These are phyloP conservation scores for Willisornis vidua DNA, from an alignment of 2,113 vertebrate genomes.

Conservation along the genomic window DNA sequence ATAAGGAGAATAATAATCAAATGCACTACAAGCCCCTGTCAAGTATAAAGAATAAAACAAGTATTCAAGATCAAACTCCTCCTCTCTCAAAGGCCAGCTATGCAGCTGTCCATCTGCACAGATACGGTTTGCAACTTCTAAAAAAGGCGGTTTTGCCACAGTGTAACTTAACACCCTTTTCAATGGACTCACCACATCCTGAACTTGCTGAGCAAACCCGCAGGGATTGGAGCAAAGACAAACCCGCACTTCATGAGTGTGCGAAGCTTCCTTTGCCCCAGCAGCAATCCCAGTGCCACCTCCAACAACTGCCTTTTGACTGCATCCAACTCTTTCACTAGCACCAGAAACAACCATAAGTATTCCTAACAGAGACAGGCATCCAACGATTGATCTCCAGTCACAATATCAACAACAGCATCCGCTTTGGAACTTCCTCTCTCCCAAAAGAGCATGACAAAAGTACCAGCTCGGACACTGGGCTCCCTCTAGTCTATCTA, in stretches of 20 bases:
- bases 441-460: background rate
- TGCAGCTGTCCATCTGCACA: background rate
- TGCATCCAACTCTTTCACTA: background rate
- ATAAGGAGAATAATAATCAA: background rate
- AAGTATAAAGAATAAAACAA: background rate
- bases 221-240: fast-evolving
- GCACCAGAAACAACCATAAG: background rate
- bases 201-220: background rate
- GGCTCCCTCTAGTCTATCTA: background rate
- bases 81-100: background rate
- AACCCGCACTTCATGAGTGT: background rate
- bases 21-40: background rate
- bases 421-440: background rate
- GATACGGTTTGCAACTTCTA: background rate
- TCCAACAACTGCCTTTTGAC: background rate
- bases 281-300: background rate
- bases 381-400: background rate
- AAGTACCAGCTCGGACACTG: background rate
- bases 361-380: background rate
- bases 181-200: fast-evolving
- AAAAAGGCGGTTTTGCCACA: slow-evolving; percentile 39
- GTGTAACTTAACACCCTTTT: background rate
- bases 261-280: background rate
- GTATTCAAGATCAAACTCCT: background rate
- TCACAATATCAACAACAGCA: background rate